Percentiles rank a stretch among this genome's conserved stretches.
These are phyloP conservation scores for Medauroidea extradentata DNA, from an alignment of 1,140 invertebrate species.

Conservation along the genomic window DNA sequence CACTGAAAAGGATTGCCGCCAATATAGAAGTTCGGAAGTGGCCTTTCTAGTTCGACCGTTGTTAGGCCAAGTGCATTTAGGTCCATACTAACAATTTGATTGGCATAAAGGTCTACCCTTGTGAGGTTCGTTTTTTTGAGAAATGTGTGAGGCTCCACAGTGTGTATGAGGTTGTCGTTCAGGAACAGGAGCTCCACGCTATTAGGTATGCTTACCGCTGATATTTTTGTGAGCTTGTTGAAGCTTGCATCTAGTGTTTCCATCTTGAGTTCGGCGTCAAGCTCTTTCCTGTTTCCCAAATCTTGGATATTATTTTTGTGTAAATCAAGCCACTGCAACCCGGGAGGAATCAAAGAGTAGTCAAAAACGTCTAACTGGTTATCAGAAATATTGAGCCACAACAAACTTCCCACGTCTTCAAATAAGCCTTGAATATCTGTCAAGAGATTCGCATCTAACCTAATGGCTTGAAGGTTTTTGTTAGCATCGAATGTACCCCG, in stretches of 20 bases:
- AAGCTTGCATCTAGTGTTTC: constrained; percentile 78
- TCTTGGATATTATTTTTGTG: constrained; percentile 83
- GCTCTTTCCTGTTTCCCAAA: constrained; percentile 66
- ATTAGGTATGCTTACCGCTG: constrained; percentile 64
- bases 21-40: constrained; percentile 80
- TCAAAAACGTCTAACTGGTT: constrained; percentile 89
- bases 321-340: constrained; percentile 83
- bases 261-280: constrained; percentile 62
- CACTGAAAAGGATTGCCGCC: constrained; percentile 84
- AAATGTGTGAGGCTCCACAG: constrained; percentile 77
- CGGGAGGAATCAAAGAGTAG: constrained; percentile 75
- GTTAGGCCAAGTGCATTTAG: constrained; percentile 70
- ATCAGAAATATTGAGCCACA: constrained; percentile 89
- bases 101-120: constrained; percentile 78
- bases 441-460: constrained; percentile 80
- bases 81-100: constrained; percentile 77
- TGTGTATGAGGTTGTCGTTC: constrained; percentile 75
- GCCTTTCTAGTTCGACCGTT: constrained; percentile 60
- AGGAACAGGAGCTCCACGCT: constrained; percentile 74
- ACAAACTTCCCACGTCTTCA: constrained; percentile 70
- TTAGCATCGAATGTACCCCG: constrained; percentile 77
- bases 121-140: constrained; percentile 77
- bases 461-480: constrained; percentile 74
- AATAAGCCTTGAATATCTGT: constrained; percentile 82
- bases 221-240: constrained; percentile 71